Evolutionary conservation across 2,888 invertebrate genomes (phyloP).

Genomic region (Drosophila colorata): DNA sequence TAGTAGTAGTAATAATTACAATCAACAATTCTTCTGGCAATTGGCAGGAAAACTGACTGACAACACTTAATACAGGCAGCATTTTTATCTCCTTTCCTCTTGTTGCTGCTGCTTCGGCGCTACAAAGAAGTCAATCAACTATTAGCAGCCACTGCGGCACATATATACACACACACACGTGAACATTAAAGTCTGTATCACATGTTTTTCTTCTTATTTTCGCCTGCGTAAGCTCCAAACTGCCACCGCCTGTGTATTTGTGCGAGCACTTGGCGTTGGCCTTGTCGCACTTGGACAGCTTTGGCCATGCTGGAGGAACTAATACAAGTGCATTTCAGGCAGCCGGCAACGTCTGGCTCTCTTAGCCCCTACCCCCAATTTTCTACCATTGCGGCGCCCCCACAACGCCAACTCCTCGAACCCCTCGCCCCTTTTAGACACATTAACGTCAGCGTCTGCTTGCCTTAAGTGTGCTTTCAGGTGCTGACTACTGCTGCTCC

Average conservation of each 20-base stretch:
- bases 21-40: conserved; percentile 35
- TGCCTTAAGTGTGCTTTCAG: conserved; percentile 69
- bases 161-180: conserved; percentile 9
- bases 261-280: conserved; percentile 75
- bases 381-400: conserved; percentile 33
- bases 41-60: conserved; percentile 42
- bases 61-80: conserved; percentile 44
- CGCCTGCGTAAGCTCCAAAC: conserved; percentile 58
- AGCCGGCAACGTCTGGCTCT: conserved; percentile 66
- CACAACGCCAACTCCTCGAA: conserved; percentile 32
- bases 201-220: conserved; percentile 82
- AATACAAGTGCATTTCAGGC: conserved; percentile 60
- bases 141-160: conserved; percentile 65
- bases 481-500: conserved; percentile 50
- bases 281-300: conserved; percentile 77
- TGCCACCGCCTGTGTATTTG: conserved; percentile 39
- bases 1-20: conserved; percentile 52
- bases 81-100: conserved; percentile 19
- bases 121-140: conserved; percentile 79
- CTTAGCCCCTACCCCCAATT: conserved; percentile 16
- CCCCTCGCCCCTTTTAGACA: conserved; percentile 23
- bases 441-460: conserved; percentile 60
- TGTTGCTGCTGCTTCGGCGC: conserved; percentile 22
- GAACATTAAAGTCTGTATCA: conserved; percentile 76
- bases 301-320: conserved; percentile 62